Base-by-base conservation (phyloP, 2,888 invertebrate species). In the Zele albiditarsus region DNA sequence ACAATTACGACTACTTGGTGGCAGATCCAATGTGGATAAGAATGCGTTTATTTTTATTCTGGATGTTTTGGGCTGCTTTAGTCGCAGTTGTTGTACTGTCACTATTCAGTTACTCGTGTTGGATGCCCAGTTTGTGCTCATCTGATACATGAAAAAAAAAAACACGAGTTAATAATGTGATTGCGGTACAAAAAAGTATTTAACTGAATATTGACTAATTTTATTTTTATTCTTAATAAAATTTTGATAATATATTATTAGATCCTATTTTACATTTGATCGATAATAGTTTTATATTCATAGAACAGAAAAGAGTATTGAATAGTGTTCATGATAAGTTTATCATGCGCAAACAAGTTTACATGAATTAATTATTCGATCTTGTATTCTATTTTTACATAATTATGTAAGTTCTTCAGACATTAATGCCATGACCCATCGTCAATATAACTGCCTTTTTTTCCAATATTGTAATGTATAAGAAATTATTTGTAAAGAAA, bases 31-130 rank as follows among this genome's bases (percentile, higher is more conserved):
- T 77, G 20, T 86, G 83, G 80, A 85, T 86, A 73, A 87, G 80
- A 72, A 66, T 84, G 27, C 85, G 87, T 4, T 71, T 86, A 12
- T 82, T 80, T 70, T 75, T 87, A 23, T 87, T 87, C 75, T 87
- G 87, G 87, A 75, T 78, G 6, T 82, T 87, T 28, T 87, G 87
- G 87, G 74, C 73, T 6, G 79, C 80, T 4, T 79, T 87, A 33
- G 60, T 84, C 65, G 67, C 80, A 3, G 80, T 85, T 25, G 69
- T 86, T 20, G 20, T 84, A n/a, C 60, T 82, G 38, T 82, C 81
- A 27, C 74, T 86, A 66, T 63, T 83, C 6, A 81, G 78, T 5
- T 81, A 84, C 62, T 83, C 77, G 57, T 83, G 82, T 62, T 33
- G 81, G 14, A 16, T 73, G 12, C 81, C 80, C 5, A 73, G 75